phyloP scores from a whole-genome alignment of 2,888 invertebrate genomes.

The Pachliopta kotzebuea region DNA sequence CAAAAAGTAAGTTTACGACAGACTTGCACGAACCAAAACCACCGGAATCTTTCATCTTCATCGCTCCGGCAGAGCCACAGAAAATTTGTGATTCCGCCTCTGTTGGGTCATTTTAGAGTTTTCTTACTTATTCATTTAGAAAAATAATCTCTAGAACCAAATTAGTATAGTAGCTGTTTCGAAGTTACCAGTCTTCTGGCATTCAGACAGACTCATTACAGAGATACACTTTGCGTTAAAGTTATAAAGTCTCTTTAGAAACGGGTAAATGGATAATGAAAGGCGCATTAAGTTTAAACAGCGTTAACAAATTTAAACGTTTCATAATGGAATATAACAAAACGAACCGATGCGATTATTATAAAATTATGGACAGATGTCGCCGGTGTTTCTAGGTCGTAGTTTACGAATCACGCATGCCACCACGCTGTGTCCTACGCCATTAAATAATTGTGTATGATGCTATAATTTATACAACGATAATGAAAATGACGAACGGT shows the following conservation, averaged over 20 bases:
- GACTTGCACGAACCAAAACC: too few species aligned
- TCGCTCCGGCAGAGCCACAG: too few species aligned
- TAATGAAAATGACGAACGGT: constrained; percentile 74
- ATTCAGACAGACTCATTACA: neutral
- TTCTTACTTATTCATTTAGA: too few species aligned
- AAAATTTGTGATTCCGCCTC: too few species aligned
- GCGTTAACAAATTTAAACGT: neutral
- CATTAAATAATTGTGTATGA: constrained; percentile 64
- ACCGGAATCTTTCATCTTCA: too few species aligned
- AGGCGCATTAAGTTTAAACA: neutral
- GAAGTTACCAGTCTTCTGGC: too few species aligned
- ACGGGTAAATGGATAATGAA: neutral
- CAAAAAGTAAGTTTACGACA: too few species aligned
- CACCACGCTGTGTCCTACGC: constrained; percentile 46
- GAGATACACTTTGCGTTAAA: neutral
- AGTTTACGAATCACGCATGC: constrained; percentile 62
- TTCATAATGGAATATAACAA: constrained; percentile 3
- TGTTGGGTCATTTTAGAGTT: too few species aligned
- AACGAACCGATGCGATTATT: constrained; percentile 26
- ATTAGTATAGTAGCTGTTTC: too few species aligned
- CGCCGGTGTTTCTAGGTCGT: constrained; percentile 41
- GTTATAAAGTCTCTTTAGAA: neutral
- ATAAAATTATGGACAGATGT: constrained; percentile 31
- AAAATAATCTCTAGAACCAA: too few species aligned
- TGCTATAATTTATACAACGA: constrained; percentile 71